Percentiles rank a stretch among this genome's conserved stretches.
Conservation (phyloP, 1,140 invertebrate genomes). For the Alviniconcha marisindica region DNA sequence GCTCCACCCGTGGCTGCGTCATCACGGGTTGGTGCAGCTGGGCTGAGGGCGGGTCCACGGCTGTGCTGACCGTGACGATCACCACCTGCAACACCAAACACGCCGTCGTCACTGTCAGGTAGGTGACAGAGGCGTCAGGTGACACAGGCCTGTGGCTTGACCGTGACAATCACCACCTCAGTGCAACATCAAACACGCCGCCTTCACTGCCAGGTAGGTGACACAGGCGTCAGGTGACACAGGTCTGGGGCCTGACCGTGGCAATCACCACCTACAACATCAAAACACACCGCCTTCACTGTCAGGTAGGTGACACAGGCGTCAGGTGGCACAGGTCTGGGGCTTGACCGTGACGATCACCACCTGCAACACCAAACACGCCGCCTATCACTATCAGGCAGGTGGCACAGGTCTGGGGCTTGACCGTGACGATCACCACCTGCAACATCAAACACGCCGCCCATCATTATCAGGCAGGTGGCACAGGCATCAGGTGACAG, state of each 20-base stretch:
- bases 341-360: conserved; percentile 49
- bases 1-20: conserved; percentile 57
- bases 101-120: no score
- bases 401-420: conserved; percentile 50
- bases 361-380: conserved; percentile 47
- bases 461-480: conserved; percentile 53
- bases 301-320: no score
- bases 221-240: no score
- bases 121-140: no score
- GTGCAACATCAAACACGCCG: no score
- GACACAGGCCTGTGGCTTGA: no score
- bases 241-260: no score
- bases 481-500: conserved; percentile 58
- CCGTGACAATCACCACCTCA: no score
- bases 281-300: no score
- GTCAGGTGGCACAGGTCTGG: conserved; percentile 59
- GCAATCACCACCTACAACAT: no score
- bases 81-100: conserved; percentile 47
- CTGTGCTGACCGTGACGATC: conserved; percentile 50
- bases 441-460: conserved; percentile 41
- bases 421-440: conserved; percentile 50
- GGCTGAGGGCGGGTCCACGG: conserved; percentile 47
- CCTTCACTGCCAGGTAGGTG: no score
- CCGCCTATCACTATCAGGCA: no score
- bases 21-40: conserved; percentile 48